phyloP scores from a whole-genome alignment of 2,888 invertebrate species.

The Malthinus seriepunctatus region DNA sequence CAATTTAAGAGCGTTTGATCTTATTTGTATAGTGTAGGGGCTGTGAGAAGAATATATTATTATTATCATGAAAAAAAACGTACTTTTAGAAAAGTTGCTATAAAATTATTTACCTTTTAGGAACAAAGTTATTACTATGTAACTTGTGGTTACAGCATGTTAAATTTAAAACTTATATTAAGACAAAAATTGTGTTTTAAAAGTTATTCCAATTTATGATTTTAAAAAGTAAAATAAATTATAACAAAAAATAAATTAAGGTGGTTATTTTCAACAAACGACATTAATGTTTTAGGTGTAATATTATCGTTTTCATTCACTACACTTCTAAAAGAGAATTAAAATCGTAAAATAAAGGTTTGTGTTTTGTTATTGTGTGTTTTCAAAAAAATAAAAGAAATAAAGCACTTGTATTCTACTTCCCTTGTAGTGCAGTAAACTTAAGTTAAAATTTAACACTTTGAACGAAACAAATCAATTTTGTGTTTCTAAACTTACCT shows the following conservation, averaged over 20 bases:
- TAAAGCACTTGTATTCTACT: slow-evolving; percentile 14
- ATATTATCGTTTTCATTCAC: slow-evolving; percentile 39
- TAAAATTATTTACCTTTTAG: slow-evolving; percentile 18
- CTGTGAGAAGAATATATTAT: slow-evolving; percentile 30
- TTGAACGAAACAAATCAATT: background rate
- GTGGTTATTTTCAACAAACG: slow-evolving; percentile 12
- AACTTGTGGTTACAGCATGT: slow-evolving; percentile 26
- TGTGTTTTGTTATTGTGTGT: slow-evolving; percentile 15
- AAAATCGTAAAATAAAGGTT: slow-evolving; percentile 26
- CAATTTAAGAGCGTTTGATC: slow-evolving; percentile 20
- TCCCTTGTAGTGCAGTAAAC: slow-evolving; percentile 9
- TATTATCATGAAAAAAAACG: slow-evolving; percentile 12
- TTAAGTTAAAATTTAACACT: background rate
- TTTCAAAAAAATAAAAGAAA: slow-evolving; percentile 5
- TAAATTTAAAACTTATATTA: slow-evolving; percentile 25
- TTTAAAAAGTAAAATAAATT: background rate
- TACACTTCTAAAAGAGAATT: slow-evolving; percentile 39
- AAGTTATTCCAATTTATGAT: slow-evolving; percentile 6
- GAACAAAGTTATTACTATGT: slow-evolving; percentile 15
- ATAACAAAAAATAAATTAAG: background rate
- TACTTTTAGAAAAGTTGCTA: slow-evolving; percentile 22
- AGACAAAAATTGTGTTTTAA: slow-evolving; percentile 20
- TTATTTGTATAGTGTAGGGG: slow-evolving; percentile 34
- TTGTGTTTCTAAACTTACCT: background rate
- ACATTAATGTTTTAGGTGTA: slow-evolving; percentile 37